A percentile compares a stretch with the other conserved stretches of the same genome.
phyloP scores from a whole-genome alignment of 2,797 vertebrate genomes.

The Loriculus beryllinus region DNA sequence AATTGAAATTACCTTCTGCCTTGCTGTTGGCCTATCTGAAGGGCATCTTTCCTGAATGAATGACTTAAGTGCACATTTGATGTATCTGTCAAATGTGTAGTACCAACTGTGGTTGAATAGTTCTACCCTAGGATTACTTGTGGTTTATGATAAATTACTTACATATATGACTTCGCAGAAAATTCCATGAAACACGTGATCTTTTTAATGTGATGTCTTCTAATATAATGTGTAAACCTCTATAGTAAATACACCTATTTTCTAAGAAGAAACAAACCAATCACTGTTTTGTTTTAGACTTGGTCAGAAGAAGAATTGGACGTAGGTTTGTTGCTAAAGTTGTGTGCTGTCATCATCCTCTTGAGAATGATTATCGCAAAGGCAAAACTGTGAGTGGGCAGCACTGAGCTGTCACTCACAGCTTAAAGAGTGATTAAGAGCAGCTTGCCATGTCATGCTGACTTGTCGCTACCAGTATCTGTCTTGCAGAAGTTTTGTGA shows the following conservation, averaged over 20 bases:
- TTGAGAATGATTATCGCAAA: background rate
- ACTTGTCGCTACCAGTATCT: background rate
- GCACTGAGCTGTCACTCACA: background rate
- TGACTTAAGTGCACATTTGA: background rate
- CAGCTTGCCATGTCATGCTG: background rate
- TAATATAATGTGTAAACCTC: background rate
- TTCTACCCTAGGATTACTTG: background rate
- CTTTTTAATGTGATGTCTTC: background rate
- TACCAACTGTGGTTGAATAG: background rate
- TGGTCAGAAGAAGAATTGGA: background rate
- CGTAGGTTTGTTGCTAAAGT: background rate
- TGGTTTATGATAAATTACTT: background rate
- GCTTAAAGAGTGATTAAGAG: background rate
- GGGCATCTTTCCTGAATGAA: background rate
- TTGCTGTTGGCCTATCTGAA: slow-evolving; percentile 18
- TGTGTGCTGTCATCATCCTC: background rate
- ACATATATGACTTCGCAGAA: background rate
- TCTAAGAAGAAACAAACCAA: background rate
- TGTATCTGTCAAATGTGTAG: background rate
- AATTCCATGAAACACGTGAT: background rate
- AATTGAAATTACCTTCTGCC: background rate
- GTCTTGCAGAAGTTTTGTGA: background rate
- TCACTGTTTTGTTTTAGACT: background rate
- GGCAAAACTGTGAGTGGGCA: background rate
- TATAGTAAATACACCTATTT: background rate